Conservation (phyloP, 1,140 invertebrate species). For the Liolophura sinensis region DNA sequence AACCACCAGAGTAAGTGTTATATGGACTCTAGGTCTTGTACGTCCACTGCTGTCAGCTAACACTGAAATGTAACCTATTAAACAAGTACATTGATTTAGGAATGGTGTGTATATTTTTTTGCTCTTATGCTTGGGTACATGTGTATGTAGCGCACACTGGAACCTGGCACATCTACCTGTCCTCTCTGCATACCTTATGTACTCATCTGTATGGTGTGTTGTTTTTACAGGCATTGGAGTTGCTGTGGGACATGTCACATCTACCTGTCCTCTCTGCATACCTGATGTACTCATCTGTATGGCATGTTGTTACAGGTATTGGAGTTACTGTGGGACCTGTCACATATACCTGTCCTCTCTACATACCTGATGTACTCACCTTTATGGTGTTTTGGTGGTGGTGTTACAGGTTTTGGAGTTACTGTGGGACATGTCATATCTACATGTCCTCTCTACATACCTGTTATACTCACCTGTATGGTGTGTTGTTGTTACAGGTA, state of each 20-base stretch:
- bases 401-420: slow-evolving; percentile 41
- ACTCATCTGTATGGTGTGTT: background rate
- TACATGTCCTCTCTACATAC: slow-evolving; percentile 54
- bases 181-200: slow-evolving; percentile 47
- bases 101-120: too few species aligned
- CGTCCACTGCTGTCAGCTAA: slow-evolving; percentile 3
- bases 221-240: slow-evolving; percentile 32
- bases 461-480: slow-evolving; percentile 41
- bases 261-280: slow-evolving; percentile 55
- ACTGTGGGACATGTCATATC: slow-evolving; percentile 63
- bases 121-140: too few species aligned
- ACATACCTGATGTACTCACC: slow-evolving; percentile 48
- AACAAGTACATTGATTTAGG: too few species aligned
- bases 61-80: too few species aligned
- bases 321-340: slow-evolving; percentile 63
- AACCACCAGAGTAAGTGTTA: slow-evolving; percentile 44
- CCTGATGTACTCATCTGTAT: slow-evolving; percentile 41
- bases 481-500: slow-evolving; percentile 51
- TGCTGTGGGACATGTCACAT: slow-evolving; percentile 63
- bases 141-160: too few species aligned
- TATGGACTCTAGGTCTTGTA: background rate
- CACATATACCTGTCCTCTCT: slow-evolving; percentile 57
- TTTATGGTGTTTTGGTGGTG: too few species aligned
- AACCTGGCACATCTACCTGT: slow-evolving; percentile 50
- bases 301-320: slow-evolving; percentile 52